phyloP scores from a whole-genome alignment of 2,797 vertebrate species.

The Ataeniobius toweri region DNA sequence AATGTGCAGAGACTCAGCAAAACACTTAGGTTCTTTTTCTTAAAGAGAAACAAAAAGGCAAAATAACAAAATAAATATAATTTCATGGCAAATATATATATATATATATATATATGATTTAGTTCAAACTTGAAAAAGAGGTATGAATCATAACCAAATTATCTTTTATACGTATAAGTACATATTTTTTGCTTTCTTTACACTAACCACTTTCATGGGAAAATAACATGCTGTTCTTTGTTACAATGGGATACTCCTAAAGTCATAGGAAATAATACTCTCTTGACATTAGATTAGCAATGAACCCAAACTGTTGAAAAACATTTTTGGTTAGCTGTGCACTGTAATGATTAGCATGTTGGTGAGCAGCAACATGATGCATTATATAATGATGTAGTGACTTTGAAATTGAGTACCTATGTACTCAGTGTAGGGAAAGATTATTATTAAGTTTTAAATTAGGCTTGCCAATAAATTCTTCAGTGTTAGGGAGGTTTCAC shows the following conservation, averaged over 20 bases:
- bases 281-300: conserved; percentile 25
- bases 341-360: conserved; percentile 9
- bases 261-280: conserved; percentile 50
- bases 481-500: conserved; percentile 11
- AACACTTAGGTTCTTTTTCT: conserved; percentile 88
- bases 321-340: conserved; percentile 26
- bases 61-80: conserved; percentile 22
- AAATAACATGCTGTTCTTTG: conserved; percentile 4
- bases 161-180: no score
- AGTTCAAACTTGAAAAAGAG: background rate
- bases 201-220: background rate
- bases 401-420: conserved; percentile 22
- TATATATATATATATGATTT: background rate
- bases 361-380: conserved; percentile 13
- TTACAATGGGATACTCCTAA: conserved; percentile 26
- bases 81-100: background rate
- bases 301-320: conserved; percentile 34
- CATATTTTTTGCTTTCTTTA: background rate
- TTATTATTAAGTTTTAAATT: conserved; percentile 21
- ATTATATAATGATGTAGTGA: conserved; percentile 14
- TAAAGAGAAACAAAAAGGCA: conserved; percentile 56
- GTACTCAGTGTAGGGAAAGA: conserved; percentile 13
- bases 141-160: background rate
- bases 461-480: conserved; percentile 17
- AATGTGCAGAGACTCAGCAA: conserved; percentile 87